These are phyloP conservation scores for Euphydryas editha DNA, from an alignment of 2,888 invertebrate species.

Conservation along the genomic window DNA sequence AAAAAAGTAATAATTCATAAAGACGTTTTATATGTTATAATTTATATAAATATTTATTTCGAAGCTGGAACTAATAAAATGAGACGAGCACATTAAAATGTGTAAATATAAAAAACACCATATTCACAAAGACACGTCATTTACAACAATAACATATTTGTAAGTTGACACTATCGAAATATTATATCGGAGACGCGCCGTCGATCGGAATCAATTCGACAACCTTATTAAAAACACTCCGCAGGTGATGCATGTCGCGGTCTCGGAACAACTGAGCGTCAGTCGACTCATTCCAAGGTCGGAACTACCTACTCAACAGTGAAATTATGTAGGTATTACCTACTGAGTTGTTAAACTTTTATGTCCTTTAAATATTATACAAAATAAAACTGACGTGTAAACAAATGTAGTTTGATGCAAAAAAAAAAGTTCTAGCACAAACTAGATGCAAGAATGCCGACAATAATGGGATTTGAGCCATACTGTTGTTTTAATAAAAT, in stretches of 20 bases:
- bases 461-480: background rate
- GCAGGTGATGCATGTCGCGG: slow-evolving; percentile 77
- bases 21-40: background rate
- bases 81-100: background rate
- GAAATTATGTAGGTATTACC: slow-evolving; percentile 59
- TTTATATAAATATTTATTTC: background rate
- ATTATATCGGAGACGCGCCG: slow-evolving; percentile 7
- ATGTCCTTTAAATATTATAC: slow-evolving; percentile 12
- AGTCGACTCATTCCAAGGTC: slow-evolving; percentile 49
- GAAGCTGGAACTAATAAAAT: background rate
- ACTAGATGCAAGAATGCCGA: background rate
- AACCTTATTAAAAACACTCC: slow-evolving; percentile 75
- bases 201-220: slow-evolving; percentile 23
- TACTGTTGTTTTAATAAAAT: background rate
- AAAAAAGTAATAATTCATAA: background rate
- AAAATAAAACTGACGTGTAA: slow-evolving; percentile 1
- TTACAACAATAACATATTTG: background rate
- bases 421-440: background rate
- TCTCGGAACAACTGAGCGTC: slow-evolving; percentile 63
- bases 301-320: slow-evolving; percentile 48
- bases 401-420: background rate
- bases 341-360: slow-evolving; percentile 17
- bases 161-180: background rate
- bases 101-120: background rate
- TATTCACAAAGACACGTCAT: slow-evolving; percentile 4